Evolutionary conservation across 2,113 vertebrate genomes (phyloP), one percentile per base, ranked within the genome.

Genomic region (Alethe diademata): DNA sequence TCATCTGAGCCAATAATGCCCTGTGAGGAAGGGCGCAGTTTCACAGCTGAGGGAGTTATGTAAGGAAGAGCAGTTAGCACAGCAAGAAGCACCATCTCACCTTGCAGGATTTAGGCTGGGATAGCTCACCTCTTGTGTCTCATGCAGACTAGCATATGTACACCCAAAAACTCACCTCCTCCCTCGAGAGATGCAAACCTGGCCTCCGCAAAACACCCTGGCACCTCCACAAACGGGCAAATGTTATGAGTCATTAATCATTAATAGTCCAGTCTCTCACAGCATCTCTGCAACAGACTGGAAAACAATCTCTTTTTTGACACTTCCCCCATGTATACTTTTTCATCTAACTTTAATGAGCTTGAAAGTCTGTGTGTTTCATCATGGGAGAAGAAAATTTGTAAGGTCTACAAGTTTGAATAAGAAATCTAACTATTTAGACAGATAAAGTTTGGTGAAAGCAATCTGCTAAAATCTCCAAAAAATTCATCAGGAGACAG

Each of bases 301-400:
- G 45, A 72, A 89, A 95, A 81, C 16, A 86, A 88, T 50, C 48
- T 91, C 47, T 70, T 91, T 74, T 88, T 89, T 93, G 76, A 89
- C 76, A 91, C 43, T 74, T 95, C 29, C 31, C 35, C 53, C 35
- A 65, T 13, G 54, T 61, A 48, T 22, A 48, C 57, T 89, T 73
- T 80, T 90, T 86, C 48, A 79, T 48, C 48, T 56, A 88, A 83
- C 38, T 85, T 89, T 61, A 62, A 72, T 25, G 60, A 91, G 45
- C 69, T 45, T 87, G 12, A 78, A 92, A 75, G 36, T 58, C 65
- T 78, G 61, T 14, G 36, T 26, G 18, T 64, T 93, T 92, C 51
- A 80, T 56, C 40, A 51, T 0, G 1, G 51, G 28, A 89, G 28
- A 95, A 67, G 31, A 85, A 89, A 81, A 84, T 19, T 4, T 40